phyloP scores from a whole-genome alignment of 2,888 invertebrate genomes.

The Bembecia ichneumoniformis region DNA sequence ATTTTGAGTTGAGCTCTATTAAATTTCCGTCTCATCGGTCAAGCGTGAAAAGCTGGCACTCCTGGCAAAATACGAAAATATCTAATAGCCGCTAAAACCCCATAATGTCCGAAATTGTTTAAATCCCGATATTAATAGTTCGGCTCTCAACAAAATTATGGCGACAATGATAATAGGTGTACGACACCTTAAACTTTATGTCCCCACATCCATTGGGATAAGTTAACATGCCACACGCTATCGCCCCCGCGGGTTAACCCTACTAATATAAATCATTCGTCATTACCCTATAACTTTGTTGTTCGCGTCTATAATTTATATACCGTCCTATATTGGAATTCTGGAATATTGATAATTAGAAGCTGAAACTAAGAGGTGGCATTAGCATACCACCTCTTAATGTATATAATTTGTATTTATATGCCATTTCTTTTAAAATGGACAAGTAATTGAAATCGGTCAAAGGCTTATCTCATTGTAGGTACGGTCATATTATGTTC shows the following conservation, averaged over 20 bases:
- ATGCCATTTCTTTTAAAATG: no score
- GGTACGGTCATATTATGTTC: no score
- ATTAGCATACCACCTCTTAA: no score
- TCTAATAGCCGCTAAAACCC: background rate
- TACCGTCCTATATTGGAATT: slow-evolving; percentile 25
- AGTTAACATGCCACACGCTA: slow-evolving; percentile 36
- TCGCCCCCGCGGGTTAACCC: slow-evolving; percentile 41
- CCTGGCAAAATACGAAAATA: no score
- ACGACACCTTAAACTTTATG: slow-evolving; percentile 21
- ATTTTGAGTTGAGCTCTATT: no score
- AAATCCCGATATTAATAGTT: background rate
- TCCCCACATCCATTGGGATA: slow-evolving; percentile 30
- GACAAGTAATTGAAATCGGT: no score
- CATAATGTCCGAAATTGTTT: background rate
- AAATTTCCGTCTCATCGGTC: no score
- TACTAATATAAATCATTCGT: slow-evolving; percentile 50
- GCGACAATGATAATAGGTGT: slow-evolving; percentile 12
- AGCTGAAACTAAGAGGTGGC: no score
- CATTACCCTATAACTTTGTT: slow-evolving; percentile 43
- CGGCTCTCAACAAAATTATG: slow-evolving; percentile 2
- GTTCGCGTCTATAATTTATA: slow-evolving; percentile 41
- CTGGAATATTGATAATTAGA: slow-evolving; percentile 2
- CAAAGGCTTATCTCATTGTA: no score
- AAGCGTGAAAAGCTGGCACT: no score
- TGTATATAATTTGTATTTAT: no score